Evolutionary conservation across 2,888 invertebrate species (phyloP), one percentile per base, ranked within the genome.

Genomic region (Dryobotodes eremita): DNA sequence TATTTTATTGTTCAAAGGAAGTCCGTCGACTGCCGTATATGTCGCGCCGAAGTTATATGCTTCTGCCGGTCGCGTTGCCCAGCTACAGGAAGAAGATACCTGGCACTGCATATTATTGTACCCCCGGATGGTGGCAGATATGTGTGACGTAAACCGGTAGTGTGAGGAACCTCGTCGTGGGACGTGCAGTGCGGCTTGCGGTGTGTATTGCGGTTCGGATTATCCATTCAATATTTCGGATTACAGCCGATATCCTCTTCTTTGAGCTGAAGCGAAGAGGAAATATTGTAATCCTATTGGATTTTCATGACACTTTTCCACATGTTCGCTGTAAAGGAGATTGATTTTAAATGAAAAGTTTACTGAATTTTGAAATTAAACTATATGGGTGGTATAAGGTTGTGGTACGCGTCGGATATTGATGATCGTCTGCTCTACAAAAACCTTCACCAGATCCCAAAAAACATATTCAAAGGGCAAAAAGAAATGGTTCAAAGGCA

Each of bases 201-300:
- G 61, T 55, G 53, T 59, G 15, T 70, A 31, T 78, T 36, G 46
- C 26, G 36, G 48, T 31, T n/a, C 17, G 57, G 61, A 68, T 84
- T 84, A 84, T 50, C 50, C 61, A 57, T 81, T 71, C 66, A 71
- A 84, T 57, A 57, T 84, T 84, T 71, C 48, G 66, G 71, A 84
- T 84, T 81, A 84, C 69, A 84, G 69, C 48, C 61, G 59, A 65
- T 77, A 71, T 55, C 46, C 62, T 48, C 4, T 20, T 55, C 26
- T 79, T 62, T 68, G 23, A 31, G 69, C 42, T 55, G 69, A 48
- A 70, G 48, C 55, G 2, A 15, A 65, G 20, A 70, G 53, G 64
- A 72, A 80, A 84, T 79, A 82, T 79, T 84, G 84, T 84, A 82
- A 82, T 82, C 62, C 81, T 84, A 71, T 84, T 84, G 57, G 71